Percentiles rank a stretch among this genome's conserved stretches.
Conservation (phyloP, 1,140 invertebrate species). For the Conus ventricosus region DNA sequence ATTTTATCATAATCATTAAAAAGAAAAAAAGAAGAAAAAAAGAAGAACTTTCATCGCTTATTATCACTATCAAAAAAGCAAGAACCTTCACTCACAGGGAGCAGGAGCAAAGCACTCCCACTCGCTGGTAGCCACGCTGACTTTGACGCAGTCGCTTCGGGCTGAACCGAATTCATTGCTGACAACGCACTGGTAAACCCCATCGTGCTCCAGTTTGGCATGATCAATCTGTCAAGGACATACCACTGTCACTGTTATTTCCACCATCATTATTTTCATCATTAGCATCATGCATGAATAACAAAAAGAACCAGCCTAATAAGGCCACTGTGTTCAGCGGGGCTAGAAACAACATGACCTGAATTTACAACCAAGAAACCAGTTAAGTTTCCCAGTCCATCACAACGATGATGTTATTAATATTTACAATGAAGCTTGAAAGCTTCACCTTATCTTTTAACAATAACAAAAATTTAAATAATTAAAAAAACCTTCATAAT, state of each 20-base stretch:
- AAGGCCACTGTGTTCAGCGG: too few species aligned
- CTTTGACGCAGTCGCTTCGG: conserved; percentile 42
- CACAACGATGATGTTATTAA: too few species aligned
- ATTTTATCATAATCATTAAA: neutral
- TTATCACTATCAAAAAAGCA: neutral
- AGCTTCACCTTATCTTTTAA: too few species aligned
- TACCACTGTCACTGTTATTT: neutral
- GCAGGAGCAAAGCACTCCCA: conserved; percentile 1
- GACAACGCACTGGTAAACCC: conserved; percentile 47
- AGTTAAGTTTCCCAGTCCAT: too few species aligned
- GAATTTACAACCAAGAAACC: too few species aligned
- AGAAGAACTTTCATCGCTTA: too few species aligned
- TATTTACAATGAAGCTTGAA: too few species aligned
- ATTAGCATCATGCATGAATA: neutral
- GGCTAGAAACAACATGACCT: too few species aligned
- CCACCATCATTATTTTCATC: neutral
- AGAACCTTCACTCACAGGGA: conserved; percentile 11
- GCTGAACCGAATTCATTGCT: conserved; percentile 45
- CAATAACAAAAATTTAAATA: too few species aligned
- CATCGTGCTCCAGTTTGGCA: conserved; percentile 34
- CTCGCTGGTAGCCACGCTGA: conserved; percentile 20
- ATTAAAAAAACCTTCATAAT: too few species aligned
- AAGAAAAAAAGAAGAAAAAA: neutral
- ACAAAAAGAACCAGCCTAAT: too few species aligned
- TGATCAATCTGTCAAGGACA: conserved; percentile 36